These are phyloP conservation scores for Andrena minutula DNA, from an alignment of 2,888 invertebrate genomes.

Conservation along the genomic window DNA sequence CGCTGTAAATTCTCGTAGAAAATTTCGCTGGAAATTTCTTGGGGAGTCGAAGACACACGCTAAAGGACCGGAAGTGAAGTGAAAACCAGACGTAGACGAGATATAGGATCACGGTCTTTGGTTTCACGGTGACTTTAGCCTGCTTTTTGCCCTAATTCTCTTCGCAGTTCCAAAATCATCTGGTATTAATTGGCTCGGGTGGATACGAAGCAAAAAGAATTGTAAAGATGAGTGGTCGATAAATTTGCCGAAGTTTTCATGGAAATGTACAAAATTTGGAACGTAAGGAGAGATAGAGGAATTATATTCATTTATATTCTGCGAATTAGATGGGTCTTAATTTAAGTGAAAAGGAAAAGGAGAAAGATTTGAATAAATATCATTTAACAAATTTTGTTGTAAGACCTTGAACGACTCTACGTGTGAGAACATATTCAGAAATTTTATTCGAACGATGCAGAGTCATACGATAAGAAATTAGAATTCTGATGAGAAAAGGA, in stretches of 20 bases:
- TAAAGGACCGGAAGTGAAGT: neutral
- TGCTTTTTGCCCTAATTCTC: constrained; percentile 57
- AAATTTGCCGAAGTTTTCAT: too few species aligned
- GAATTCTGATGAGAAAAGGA: constrained; percentile 7
- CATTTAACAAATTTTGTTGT: neutral
- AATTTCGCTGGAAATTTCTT: constrained; percentile 24
- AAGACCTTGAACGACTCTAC: neutral
- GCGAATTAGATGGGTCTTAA: too few species aligned
- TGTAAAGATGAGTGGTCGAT: too few species aligned
- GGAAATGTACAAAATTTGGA: too few species aligned
- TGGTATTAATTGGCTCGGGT: neutral
- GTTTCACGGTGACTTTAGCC: constrained; percentile 17
- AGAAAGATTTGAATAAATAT: neutral
- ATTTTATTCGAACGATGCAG: neutral
- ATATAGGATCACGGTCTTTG: constrained; percentile 14
- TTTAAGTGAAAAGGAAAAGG: too few species aligned
- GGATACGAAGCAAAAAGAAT: neutral
- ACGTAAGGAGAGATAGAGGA: too few species aligned
- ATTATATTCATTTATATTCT: too few species aligned
- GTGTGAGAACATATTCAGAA: neutral
- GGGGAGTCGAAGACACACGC: constrained; percentile 9
- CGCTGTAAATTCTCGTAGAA: constrained; percentile 35
- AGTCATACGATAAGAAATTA: neutral
- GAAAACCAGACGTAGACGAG: constrained; percentile 13
- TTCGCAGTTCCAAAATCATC: constrained; percentile 30